A percentile compares a stretch with the other conserved stretches of the same genome.
phyloP scores from a whole-genome alignment of 2,888 invertebrate genomes.

The Brachyptera putata region DNA sequence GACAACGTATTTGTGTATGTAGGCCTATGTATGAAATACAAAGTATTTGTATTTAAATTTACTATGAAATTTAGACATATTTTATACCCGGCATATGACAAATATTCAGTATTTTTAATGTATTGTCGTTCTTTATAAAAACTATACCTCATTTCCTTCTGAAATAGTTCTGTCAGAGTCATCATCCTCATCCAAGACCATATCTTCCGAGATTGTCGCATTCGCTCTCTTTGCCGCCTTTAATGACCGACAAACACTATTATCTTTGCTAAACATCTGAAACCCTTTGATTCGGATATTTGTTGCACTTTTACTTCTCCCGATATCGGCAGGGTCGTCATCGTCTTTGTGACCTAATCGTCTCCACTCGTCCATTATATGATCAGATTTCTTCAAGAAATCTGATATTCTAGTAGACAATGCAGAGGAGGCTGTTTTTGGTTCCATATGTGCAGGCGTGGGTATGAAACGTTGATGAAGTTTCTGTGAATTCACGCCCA shows the following conservation, averaged over 20 bases:
- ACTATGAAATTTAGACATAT: too few species aligned
- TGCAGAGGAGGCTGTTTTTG: slow-evolving; percentile 71
- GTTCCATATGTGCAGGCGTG: slow-evolving; percentile 70
- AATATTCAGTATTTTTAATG: too few species aligned
- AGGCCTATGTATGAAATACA: too few species aligned
- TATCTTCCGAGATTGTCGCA: slow-evolving; percentile 4
- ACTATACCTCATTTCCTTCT: slow-evolving; percentile 8
- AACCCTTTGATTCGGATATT: slow-evolving; percentile 82
- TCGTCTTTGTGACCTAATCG: slow-evolving; percentile 60
- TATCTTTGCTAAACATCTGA: slow-evolving; percentile 44
- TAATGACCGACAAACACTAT: slow-evolving; percentile 1
- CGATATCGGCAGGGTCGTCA: slow-evolving; percentile 41
- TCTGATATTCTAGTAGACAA: slow-evolving; percentile 71
- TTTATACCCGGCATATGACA: too few species aligned
- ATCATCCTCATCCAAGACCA: slow-evolving; percentile 31
- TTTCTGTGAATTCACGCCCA: slow-evolving; percentile 47
- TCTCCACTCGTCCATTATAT: slow-evolving; percentile 84
- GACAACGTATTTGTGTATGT: too few species aligned
- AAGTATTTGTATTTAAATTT: too few species aligned
- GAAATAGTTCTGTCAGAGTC: slow-evolving; percentile 25
- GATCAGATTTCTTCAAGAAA: slow-evolving; percentile 78
- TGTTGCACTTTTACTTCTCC: slow-evolving; percentile 68
- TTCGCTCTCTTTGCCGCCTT: slow-evolving; percentile 6
- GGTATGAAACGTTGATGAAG: slow-evolving; percentile 45
- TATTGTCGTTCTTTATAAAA: too few species aligned